Conservation (phyloP, 2,113 vertebrate species). For the Poeciliopsis occidentalis region DNA sequence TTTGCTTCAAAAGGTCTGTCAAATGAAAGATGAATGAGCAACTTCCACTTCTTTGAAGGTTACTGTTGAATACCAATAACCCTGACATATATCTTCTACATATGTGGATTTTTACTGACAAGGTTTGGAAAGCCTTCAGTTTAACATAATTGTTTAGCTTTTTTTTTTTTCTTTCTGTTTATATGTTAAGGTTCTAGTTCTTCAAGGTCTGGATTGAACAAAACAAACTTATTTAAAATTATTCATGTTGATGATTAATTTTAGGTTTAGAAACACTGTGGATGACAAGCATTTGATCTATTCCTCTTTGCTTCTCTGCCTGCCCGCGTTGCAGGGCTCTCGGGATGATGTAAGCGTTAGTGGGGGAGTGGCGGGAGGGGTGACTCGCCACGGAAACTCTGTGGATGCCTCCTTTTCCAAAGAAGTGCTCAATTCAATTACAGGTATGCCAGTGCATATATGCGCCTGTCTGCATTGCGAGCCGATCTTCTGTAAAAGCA, state of each 20-base stretch:
- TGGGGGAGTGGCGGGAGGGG: slow-evolving; percentile 82
- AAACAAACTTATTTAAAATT: not conserved
- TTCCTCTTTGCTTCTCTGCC: not conserved
- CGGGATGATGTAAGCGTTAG: slow-evolving; percentile 92
- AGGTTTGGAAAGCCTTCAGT: not conserved
- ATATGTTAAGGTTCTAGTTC: not conserved
- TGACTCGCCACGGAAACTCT: slow-evolving; percentile 89
- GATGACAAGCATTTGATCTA: not conserved
- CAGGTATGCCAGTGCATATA: slow-evolving; percentile 81
- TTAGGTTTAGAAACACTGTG: no score
- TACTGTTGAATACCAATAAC: not conserved
- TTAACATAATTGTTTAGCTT: not conserved
- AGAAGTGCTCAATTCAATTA: slow-evolving; percentile 98
- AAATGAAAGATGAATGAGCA: not conserved
- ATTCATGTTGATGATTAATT: not conserved
- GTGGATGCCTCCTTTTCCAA: slow-evolving; percentile 97
- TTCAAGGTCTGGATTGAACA: not conserved
- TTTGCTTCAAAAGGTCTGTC: not conserved
- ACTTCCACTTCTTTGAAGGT: not conserved
- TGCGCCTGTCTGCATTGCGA: not conserved
- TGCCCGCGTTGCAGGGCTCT: slow-evolving; percentile 83
- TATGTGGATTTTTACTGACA: not conserved
- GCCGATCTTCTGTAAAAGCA: slow-evolving; percentile 26
- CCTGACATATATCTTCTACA: not conserved
- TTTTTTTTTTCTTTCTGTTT: not conserved